Percentiles rank a stretch among this genome's conserved stretches.
Evolutionary conservation across 2,888 invertebrate genomes (phyloP).

Genomic region (Erebia palarica): DNA sequence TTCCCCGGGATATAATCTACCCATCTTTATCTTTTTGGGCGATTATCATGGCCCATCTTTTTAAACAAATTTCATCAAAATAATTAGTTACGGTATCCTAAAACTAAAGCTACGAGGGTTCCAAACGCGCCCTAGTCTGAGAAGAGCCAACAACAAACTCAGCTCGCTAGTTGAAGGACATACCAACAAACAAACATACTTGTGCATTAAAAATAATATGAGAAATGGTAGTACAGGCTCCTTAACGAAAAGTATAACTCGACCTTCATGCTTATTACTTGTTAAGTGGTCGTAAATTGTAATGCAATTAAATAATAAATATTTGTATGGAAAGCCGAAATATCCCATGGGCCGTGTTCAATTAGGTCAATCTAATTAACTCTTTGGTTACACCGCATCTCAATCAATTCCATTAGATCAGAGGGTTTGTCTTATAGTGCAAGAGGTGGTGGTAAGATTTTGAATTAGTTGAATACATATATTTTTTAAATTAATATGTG

Average conservation of each 20-base stretch:
- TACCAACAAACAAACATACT: too few species aligned
- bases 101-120: too few species aligned
- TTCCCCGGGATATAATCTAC: too few species aligned
- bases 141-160: too few species aligned
- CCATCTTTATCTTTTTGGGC: too few species aligned
- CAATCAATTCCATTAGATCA: slow-evolving; percentile 61
- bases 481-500: too few species aligned
- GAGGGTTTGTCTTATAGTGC: slow-evolving; percentile 57
- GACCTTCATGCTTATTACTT: not conserved
- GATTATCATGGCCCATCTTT: too few species aligned
- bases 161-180: too few species aligned
- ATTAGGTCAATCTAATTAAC: slow-evolving; percentile 60
- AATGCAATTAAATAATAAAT: slow-evolving; percentile 36
- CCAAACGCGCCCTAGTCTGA: too few species aligned
- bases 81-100: too few species aligned
- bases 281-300: slow-evolving; percentile 24
- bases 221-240: not conserved
- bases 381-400: slow-evolving; percentile 59
- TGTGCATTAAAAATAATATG: too few species aligned
- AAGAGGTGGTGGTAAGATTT: not conserved
- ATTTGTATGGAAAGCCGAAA: slow-evolving; percentile 33
- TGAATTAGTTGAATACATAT: not conserved
- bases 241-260: not conserved
- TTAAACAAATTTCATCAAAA: too few species aligned
- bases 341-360: slow-evolving; percentile 38